These are phyloP conservation scores for Lordiphosa fenestrarum DNA, from an alignment of 2,888 invertebrate species.

Conservation along the genomic window DNA sequence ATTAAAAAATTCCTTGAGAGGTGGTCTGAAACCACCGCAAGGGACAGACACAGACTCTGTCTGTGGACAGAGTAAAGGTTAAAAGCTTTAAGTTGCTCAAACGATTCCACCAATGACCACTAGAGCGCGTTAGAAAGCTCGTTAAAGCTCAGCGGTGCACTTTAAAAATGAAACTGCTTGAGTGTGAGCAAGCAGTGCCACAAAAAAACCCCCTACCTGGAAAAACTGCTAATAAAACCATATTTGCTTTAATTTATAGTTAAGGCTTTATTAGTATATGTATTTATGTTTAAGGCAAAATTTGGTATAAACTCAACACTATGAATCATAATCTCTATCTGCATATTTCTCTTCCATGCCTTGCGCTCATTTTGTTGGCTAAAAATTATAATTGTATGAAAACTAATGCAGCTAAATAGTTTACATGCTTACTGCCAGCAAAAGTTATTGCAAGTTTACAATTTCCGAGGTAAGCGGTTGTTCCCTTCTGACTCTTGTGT, in stretches of 20 bases:
- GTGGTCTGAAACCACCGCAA: too few relatives aligned
- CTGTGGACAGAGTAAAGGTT: too few relatives aligned
- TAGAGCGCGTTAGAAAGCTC: too few relatives aligned
- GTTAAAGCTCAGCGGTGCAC: too few relatives aligned
- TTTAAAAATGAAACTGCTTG: too few relatives aligned
- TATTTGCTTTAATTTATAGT: conserved; percentile 10
- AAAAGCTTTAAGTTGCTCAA: too few relatives aligned
- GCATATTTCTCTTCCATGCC: conserved; percentile 72
- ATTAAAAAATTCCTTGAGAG: too few relatives aligned
- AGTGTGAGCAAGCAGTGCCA: too few relatives aligned
- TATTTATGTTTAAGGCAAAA: conserved; percentile 16
- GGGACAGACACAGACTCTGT: too few relatives aligned
- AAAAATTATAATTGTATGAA: conserved; percentile 35
- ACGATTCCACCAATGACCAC: too few relatives aligned
- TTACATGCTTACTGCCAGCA: conserved; percentile 77
- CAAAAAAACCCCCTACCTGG: neutral
- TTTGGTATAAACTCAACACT: conserved; percentile 7
- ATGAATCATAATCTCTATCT: conserved; percentile 38
- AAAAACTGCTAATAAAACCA: neutral
- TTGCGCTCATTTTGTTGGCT: conserved; percentile 65
- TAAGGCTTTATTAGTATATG: conserved; percentile 14
- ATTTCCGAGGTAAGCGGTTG: conserved; percentile 75
- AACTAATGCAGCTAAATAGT: conserved; percentile 69
- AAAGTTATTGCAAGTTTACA: conserved; percentile 77
- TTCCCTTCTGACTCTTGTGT: conserved; percentile 26